Percentiles rank a stretch among this genome's conserved stretches.
Conservation (phyloP, 2,888 invertebrate genomes). For the Pollenia amentaria region DNA sequence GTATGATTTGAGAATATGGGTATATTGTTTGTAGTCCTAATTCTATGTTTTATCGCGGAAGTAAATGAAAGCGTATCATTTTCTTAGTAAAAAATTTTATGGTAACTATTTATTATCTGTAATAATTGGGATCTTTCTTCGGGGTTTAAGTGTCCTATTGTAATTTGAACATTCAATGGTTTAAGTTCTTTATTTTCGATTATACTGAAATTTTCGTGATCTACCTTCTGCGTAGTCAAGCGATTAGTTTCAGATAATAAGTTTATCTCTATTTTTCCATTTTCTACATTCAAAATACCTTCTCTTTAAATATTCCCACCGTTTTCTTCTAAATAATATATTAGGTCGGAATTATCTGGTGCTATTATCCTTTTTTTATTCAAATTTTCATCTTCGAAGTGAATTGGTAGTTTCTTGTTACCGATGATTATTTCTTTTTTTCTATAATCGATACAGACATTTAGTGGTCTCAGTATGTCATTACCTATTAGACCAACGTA, state of each 20-base stretch:
- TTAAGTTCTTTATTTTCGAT: constrained; percentile 21
- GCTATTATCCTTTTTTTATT: constrained; percentile 39
- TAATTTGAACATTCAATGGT: constrained; percentile 11
- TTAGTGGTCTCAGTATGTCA: constrained; percentile 13
- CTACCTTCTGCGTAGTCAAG: constrained; percentile 29
- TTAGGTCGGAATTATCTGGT: constrained; percentile 10
- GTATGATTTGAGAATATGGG: too few species aligned
- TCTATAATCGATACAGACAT: constrained; percentile 15
- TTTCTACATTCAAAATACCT: constrained; percentile 18
- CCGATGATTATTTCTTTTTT: constrained; percentile 42
- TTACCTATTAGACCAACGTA: constrained; percentile 28
- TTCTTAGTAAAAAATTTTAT: constrained; percentile 14
- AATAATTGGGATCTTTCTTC: constrained; percentile 8
- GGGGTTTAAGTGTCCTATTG: background rate
- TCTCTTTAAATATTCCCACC: constrained; percentile 28
- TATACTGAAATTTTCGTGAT: constrained; percentile 32
- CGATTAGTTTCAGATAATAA: constrained; percentile 25
- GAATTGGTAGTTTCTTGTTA: constrained; percentile 2
- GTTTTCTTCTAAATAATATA: constrained; percentile 33
- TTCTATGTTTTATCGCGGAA: too few species aligned
- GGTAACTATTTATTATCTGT: constrained; percentile 9
- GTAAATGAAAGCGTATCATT: background rate
- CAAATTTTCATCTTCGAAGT: constrained; percentile 25
- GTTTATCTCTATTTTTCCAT: constrained; percentile 23
- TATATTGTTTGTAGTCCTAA: too few species aligned